Percentiles rank a stretch among this genome's conserved stretches.
Conservation (phyloP, 2,113 vertebrate species). For the Pungitius pungitius region DNA sequence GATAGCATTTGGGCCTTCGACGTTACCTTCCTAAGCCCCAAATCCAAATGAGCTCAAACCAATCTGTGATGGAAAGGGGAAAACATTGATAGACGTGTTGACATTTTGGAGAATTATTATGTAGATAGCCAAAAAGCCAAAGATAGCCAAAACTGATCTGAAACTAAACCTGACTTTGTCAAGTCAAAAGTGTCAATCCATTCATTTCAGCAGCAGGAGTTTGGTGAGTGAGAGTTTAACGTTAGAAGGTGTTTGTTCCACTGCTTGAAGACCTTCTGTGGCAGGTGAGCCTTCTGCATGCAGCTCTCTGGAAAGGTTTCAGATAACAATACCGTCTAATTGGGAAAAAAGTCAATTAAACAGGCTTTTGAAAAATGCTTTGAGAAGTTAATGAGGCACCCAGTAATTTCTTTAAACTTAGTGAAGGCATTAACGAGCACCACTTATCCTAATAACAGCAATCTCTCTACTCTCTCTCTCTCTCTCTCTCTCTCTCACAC, state of each 20-base stretch:
- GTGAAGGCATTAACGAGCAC: constrained; percentile 15
- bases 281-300: background rate
- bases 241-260: background rate
- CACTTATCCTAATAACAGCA: constrained; percentile 7
- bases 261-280: background rate
- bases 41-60: background rate
- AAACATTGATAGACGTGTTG: background rate
- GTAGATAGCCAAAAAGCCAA: too few relatives aligned
- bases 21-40: background rate
- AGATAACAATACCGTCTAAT: background rate
- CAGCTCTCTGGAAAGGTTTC: background rate
- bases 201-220: background rate
- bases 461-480: background rate
- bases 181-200: background rate
- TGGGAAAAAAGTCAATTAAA: background rate
- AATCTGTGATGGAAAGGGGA: background rate
- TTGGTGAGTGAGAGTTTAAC: background rate
- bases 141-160: background rate
- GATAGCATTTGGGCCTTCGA: background rate
- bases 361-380: constrained; percentile 9
- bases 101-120: background rate
- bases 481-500: too few relatives aligned
- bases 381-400: constrained; percentile 3
- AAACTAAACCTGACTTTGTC: background rate
- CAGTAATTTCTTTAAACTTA: constrained; percentile 5